Evolutionary conservation across 2,888 invertebrate genomes (phyloP).

Genomic region (Acronicta leporina): DNA sequence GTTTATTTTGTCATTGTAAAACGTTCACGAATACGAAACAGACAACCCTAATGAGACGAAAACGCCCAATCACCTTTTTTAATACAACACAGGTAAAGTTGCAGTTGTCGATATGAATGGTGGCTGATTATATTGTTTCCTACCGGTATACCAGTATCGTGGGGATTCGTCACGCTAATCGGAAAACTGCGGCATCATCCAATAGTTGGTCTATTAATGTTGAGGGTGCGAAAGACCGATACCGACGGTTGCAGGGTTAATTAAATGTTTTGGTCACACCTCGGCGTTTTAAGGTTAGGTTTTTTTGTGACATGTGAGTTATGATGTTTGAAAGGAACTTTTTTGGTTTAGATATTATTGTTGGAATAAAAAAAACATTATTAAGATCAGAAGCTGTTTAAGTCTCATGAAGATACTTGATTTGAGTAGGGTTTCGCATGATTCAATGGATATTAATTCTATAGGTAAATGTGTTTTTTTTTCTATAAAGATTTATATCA

Average conservation of each 20-base stretch:
- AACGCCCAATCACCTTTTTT: constrained; percentile 85
- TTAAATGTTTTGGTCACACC: constrained; percentile 68
- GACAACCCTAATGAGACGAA: constrained; percentile 64
- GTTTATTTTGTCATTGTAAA: not conserved
- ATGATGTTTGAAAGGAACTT: constrained; percentile 31
- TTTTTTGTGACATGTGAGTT: constrained; percentile 38
- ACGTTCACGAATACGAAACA: not conserved
- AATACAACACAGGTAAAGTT: constrained; percentile 76
- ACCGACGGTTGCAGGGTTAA: constrained; percentile 72
- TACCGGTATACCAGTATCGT: constrained; percentile 73
- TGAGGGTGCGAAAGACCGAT: constrained; percentile 76
- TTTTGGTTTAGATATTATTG: constrained; percentile 5
- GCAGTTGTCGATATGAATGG: constrained; percentile 74
- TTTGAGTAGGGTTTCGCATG: too few species aligned
- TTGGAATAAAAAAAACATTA: not conserved
- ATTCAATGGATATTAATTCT: too few species aligned
- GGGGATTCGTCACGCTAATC: constrained; percentile 85
- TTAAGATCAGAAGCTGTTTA: not conserved
- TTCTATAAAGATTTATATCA: too few species aligned
- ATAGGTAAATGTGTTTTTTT: not conserved
- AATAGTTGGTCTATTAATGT: constrained; percentile 79
- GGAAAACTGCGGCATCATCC: constrained; percentile 83
- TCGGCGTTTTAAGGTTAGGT: constrained; percentile 44
- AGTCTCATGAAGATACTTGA: not conserved
- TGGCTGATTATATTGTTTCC: constrained; percentile 88